Evolutionary conservation across 2,888 invertebrate species (phyloP), one percentile per base, ranked within the genome.

Genomic region (Sicus ferrugineus): DNA sequence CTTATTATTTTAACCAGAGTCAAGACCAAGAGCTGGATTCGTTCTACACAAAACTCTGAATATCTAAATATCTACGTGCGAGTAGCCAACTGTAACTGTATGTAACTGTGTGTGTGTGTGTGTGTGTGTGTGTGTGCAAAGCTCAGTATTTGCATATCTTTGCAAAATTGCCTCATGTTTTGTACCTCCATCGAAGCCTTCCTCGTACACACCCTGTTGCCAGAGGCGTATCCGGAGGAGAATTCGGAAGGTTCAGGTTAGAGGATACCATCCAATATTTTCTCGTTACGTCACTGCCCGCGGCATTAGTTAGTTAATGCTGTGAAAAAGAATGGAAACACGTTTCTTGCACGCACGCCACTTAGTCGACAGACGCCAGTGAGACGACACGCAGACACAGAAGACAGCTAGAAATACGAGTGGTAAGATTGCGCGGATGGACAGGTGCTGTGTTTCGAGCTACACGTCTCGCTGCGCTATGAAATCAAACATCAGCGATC

Each of bases 361-460:
- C n/a, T n/a, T n/a, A n/a, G n/a, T n/a, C n/a, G 38, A 42, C 61
- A 61, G n/a, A 59, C 58, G 16, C 6, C 23, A 14, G 2, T 11
- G 28, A 16, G 28, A 16, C 11, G 1, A 56, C n/a, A 38, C 23
- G 14, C 16, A 59, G 19, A 59, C 34, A 64, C 64, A 52, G 34
- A 26, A 31, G 48, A 50, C 30, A 31, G 31, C 28, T 34, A 23
- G 34, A 16, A 19, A 7, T 2, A 50, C 34, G 31, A 16, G 19
- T 16, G 30, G 30, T 6, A 50, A 64, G 16, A 50, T 42, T 61
- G 61, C 42, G 26, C 42, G 61, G 19, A 64, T 64, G 64, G 50
- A 64, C 52, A 65, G 65, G 38, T 52, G 46, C 3, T 63, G 38
- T 54, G 30, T 65, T 31, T 54, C 19, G n/a, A 23, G 16, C 28